Base-by-base conservation (phyloP, 2,797 vertebrate species). In the Loriculus beryllinus region DNA sequence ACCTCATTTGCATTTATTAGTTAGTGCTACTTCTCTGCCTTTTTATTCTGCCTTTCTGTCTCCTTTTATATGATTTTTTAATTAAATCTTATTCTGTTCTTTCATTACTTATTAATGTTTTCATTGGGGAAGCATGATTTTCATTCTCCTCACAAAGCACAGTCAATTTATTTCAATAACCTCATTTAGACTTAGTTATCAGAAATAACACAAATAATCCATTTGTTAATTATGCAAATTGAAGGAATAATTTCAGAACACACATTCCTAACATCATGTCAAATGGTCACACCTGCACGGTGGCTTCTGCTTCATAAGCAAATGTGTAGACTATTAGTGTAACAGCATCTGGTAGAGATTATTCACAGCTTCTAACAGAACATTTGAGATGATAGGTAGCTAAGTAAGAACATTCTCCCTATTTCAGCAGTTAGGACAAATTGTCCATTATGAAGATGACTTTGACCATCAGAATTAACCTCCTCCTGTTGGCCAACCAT, bases 31-130 rank as follows among this genome's bases (percentile, higher is more conserved):
- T 69, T 82, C 52, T 93, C 69, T 88, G 16, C 45, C 45, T 90
- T 90, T 90, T 69, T 86, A 47, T 75, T 90, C 47, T 69, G 23
- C 48, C 28, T 72, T 88, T 87, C 56, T 86, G 9, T 42, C 59
- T 69, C 64, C n/a, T 72, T 85, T 79, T 79, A 40, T 65, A 47
- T 31, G 28, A 39, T 19, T 86, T 83, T 75, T 91, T 60, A 87
- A 86, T 94, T 90, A 84, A 80, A 82, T 67, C 19, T 82, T 67
- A 59, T 77, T 84, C 60, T 71, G 28, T 70, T 39, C 43, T 84
- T 88, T 82, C 75, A 80, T 94, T 92, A 60, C 26, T 81, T 88
- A 82, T 94, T 95, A 75, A 93, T 84, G 26, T 79, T 95, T 85
- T 82, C 60, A 71, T 40, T 74, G 68, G 26, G 26, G 40, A 96